These are phyloP conservation scores for Drosophila prostipennis DNA, from an alignment of 2,888 invertebrate genomes.

Conservation along the genomic window DNA sequence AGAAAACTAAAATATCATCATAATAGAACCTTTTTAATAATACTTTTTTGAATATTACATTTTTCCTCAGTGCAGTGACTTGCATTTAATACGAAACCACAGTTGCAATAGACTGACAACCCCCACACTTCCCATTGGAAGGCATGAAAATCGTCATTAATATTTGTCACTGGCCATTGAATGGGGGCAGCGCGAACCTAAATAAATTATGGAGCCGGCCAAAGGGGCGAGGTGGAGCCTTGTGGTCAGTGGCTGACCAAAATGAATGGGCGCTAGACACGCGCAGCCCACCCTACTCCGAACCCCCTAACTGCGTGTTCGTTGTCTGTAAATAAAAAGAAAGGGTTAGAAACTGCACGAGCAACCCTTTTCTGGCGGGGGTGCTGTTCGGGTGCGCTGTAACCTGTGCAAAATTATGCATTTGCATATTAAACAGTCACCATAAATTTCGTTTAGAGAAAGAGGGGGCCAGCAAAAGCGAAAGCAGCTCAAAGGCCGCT, in stretches of 20 bases:
- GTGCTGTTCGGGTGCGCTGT: slow-evolving; percentile 1
- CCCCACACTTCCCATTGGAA: slow-evolving; percentile 52
- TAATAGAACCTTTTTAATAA: too few relatives aligned
- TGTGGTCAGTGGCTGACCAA: slow-evolving; percentile 37
- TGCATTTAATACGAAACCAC: slow-evolving; percentile 13
- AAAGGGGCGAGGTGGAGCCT: slow-evolving; percentile 38
- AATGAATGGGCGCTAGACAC: slow-evolving; percentile 75
- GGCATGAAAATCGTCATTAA: slow-evolving; percentile 82
- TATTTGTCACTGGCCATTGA: slow-evolving; percentile 82
- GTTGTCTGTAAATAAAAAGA: slow-evolving; percentile 62
- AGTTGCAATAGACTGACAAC: slow-evolving; percentile 40
- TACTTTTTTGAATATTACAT: neutral
- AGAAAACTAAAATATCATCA: too few relatives aligned
- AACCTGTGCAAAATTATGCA: slow-evolving; percentile 74
- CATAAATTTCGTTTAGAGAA: slow-evolving; percentile 49
- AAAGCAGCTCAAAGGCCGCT: slow-evolving; percentile 29
- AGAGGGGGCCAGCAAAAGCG: slow-evolving; percentile 28
- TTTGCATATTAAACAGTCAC: slow-evolving; percentile 76
- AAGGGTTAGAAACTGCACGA: slow-evolving; percentile 65
- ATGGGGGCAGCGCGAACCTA: slow-evolving; percentile 58
- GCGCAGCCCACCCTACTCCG: slow-evolving; percentile 41
- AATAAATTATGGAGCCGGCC: slow-evolving; percentile 66
- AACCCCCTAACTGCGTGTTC: slow-evolving; percentile 56
- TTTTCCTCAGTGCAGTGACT: slow-evolving; percentile 21
- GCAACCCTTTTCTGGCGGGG: slow-evolving; percentile 58